phyloP scores from a whole-genome alignment of 2,113 vertebrate genomes.

The Paratilapia polleni region DNA sequence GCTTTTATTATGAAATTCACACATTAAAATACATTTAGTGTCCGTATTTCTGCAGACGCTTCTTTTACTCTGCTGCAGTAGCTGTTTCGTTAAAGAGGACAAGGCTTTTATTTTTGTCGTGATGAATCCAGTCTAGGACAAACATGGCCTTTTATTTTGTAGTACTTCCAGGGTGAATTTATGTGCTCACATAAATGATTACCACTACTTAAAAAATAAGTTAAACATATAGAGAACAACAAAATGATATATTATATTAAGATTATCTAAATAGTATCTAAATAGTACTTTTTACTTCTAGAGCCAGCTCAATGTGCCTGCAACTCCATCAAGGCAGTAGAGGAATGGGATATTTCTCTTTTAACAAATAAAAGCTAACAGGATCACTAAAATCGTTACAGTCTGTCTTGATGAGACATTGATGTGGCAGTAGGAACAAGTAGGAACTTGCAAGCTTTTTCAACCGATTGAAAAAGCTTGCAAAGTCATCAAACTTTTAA shows the following conservation, averaged over 20 bases:
- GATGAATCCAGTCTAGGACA: fast-evolving
- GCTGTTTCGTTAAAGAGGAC: fast-evolving
- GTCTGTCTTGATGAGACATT: neutral
- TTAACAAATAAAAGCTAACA: neutral
- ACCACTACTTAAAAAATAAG: neutral
- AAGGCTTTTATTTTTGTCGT: neutral
- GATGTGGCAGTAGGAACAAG: too few species aligned
- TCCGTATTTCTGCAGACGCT: neutral
- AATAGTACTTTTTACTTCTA: neutral
- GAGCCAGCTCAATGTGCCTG: neutral
- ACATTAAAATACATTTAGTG: neutral
- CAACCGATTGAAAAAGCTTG: too few species aligned
- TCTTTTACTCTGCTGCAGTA: neutral
- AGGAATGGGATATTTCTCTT: neutral
- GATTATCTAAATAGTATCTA: neutral
- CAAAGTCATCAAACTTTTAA: too few species aligned
- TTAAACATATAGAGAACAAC: neutral
- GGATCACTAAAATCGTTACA: too few species aligned
- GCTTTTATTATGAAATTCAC: neutral
- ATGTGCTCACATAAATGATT: neutral
- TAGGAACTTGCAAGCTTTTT: too few species aligned
- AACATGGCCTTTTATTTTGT: neutral
- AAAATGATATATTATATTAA: neutral
- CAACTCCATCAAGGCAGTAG: neutral
- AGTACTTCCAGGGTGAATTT: neutral